Evolutionary conservation across 2,888 invertebrate genomes (phyloP).

Genomic region (Helicoverpa assulta): DNA sequence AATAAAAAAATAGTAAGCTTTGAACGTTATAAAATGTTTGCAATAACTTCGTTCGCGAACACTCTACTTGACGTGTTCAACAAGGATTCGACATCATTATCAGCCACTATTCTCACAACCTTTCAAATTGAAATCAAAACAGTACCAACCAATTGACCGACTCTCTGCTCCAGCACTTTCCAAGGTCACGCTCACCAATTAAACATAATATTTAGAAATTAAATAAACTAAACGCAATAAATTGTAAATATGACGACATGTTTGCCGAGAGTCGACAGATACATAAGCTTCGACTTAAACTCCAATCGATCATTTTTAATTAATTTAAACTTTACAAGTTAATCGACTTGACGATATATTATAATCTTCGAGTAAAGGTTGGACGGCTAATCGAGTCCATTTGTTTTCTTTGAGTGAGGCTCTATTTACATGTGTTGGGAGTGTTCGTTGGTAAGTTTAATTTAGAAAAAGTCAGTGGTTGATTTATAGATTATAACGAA

Average conservation of each 20-base stretch:
- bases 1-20: too few species aligned
- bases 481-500: not conserved
- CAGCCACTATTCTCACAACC: not conserved
- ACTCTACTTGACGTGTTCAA: too few species aligned
- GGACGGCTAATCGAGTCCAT: conserved; percentile 29
- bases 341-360: conserved; percentile 29
- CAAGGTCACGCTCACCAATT: conserved; percentile 5
- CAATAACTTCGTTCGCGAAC: too few species aligned
- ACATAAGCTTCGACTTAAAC: conserved; percentile 40
- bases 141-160: not conserved
- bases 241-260: conserved; percentile 39
- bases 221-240: conserved; percentile 4
- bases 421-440: conserved; percentile 16
- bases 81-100: too few species aligned
- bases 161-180: not conserved
- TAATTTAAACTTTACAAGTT: conserved; percentile 43
- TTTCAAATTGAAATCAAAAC: not conserved
- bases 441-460: not conserved
- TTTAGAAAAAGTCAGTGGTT: not conserved
- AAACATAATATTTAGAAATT: not conserved
- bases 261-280: conserved; percentile 29
- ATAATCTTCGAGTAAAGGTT: conserved; percentile 24
- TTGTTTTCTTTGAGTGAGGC: conserved; percentile 15
- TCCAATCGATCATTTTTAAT: conserved; percentile 36
- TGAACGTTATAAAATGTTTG: too few species aligned